Conservation (phyloP, 2,888 invertebrate genomes). For the Agrilus biguttatus region DNA sequence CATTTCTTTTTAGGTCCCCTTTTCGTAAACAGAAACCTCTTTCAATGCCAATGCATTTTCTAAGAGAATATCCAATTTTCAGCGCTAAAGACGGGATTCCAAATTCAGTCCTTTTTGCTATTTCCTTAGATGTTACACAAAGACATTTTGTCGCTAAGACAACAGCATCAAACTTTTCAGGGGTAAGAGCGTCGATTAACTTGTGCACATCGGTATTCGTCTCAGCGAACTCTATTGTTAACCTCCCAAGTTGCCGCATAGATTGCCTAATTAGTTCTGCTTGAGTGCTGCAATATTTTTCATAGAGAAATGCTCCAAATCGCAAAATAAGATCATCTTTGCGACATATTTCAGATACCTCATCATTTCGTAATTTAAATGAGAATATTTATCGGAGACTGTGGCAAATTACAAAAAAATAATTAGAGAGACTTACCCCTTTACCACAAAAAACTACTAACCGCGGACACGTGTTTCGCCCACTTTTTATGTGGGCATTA, state of each 20-base stretch:
- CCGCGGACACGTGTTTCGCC: no score
- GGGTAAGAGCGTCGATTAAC: slow-evolving; percentile 1
- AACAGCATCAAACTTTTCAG: slow-evolving; percentile 5
- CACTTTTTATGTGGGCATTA: no score
- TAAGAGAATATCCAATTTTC: slow-evolving; percentile 1
- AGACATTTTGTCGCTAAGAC: slow-evolving; percentile 3
- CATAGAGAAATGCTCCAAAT: slow-evolving; percentile 7
- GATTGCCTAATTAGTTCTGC: slow-evolving; percentile 7
- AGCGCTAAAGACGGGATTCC: slow-evolving; percentile 1
- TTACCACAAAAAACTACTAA: no score
- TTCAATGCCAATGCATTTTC: neutral
- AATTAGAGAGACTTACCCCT: no score
- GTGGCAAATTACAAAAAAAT: no score
- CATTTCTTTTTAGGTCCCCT: neutral
- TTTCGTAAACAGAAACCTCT: slow-evolving; percentile 1
- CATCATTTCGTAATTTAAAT: no score
- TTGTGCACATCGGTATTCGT: neutral
- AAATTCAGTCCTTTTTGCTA: no score
- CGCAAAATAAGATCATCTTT: neutral
- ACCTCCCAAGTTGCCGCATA: slow-evolving; percentile 9
- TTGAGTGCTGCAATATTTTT: slow-evolving; percentile 7
- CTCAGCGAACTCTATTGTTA: slow-evolving; percentile 2
- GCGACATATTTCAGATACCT: no score
- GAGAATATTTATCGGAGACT: no score
- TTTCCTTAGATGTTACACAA: no score